Percentiles rank a stretch among this genome's conserved stretches.
Conservation (phyloP, 2,888 invertebrate species). For the Ryuthela nishihirai region DNA sequence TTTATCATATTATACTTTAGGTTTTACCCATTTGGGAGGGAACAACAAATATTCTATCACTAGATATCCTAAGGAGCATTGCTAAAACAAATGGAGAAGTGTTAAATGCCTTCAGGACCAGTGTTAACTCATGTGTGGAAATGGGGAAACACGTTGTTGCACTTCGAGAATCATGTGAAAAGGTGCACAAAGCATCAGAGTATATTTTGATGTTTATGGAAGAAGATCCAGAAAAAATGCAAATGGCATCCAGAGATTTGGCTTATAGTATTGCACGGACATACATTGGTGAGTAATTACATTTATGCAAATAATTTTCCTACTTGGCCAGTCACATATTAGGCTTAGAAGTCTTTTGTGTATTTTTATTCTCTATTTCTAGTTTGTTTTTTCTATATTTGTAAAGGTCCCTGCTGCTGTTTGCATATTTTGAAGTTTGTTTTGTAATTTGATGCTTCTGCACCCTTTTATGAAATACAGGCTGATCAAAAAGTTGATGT, state of each 20-base stretch:
- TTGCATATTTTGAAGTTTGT: too few species aligned
- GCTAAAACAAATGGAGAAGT: constrained; percentile 53
- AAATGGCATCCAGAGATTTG: constrained; percentile 54
- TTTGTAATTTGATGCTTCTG: too few species aligned
- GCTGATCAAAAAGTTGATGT: too few species aligned
- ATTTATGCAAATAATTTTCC: not conserved
- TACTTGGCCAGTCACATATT: not conserved
- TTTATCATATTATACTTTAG: too few species aligned
- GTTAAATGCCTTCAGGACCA: constrained; percentile 48
- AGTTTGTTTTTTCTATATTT: too few species aligned
- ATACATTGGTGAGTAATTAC: constrained; percentile 26
- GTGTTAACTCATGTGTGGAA: constrained; percentile 45
- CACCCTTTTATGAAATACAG: too few species aligned
- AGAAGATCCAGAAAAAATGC: constrained; percentile 44
- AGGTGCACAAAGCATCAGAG: constrained; percentile 21
- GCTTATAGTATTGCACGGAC: constrained; percentile 53
- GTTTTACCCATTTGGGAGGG: constrained; percentile 60
- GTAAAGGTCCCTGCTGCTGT: too few species aligned
- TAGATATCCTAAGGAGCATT: constrained; percentile 57
- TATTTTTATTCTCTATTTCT: not conserved
- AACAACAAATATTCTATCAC: constrained; percentile 57
- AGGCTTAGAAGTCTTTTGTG: not conserved
- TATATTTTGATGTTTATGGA: constrained; percentile 38
- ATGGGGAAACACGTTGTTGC: not conserved
- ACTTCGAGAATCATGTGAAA: constrained; percentile 23